phyloP scores from a whole-genome alignment of 37 sponge, comb jelly and placozoan genomes.

The Ianthella basta region DNA sequence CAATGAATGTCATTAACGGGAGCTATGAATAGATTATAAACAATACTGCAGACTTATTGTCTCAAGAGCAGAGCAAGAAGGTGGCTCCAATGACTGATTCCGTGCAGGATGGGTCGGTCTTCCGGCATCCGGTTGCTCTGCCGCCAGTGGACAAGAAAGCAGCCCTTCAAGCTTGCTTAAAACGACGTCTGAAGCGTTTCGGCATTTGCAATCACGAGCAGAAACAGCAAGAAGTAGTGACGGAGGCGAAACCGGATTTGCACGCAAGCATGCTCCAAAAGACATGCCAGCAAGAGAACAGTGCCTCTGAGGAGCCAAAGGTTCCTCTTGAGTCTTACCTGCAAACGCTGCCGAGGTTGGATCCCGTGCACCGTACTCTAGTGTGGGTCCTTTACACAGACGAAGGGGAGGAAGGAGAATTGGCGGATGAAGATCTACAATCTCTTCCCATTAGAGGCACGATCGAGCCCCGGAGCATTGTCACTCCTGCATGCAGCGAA shows the following conservation, averaged over 20 bases:
- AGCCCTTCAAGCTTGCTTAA: background rate
- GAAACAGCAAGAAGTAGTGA: background rate
- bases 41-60: too few relatives aligned
- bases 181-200: background rate
- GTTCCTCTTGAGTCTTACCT: constrained; percentile 40
- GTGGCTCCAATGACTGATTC: background rate
- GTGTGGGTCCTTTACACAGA: constrained; percentile 49
- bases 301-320: background rate
- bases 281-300: background rate
- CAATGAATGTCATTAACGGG: too few relatives aligned
- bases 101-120: background rate
- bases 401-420: background rate
- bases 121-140: background rate
- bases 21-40: too few relatives aligned
- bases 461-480: constrained; percentile 21
- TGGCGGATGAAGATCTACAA: background rate
- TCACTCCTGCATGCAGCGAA: background rate
- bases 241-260: background rate
- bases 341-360: constrained; percentile 40
- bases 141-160: constrained; percentile 16
- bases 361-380: constrained; percentile 60
- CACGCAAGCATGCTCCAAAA: background rate
- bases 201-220: background rate
- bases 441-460: constrained; percentile 36
- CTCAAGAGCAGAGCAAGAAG: too few relatives aligned